phyloP scores from a whole-genome alignment of 2,797 vertebrate species.

The Ptychadena robeensis region DNA sequence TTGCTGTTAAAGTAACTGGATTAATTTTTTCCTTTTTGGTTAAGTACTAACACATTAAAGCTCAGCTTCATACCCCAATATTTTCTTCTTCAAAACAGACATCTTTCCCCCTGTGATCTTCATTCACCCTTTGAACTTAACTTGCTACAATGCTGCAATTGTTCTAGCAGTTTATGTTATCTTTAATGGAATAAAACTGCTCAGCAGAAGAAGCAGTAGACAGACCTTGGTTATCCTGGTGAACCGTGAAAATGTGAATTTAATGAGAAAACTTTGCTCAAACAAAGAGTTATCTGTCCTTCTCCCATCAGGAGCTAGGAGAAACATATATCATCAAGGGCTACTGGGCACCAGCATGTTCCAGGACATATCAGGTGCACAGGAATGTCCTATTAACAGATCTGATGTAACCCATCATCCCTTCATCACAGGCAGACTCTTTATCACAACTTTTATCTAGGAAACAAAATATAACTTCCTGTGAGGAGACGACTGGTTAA shows the following conservation, averaged over 20 bases:
- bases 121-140: conserved; percentile 62
- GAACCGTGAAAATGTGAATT: conserved; percentile 64
- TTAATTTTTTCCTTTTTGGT: not conserved
- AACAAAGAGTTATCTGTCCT: conserved; percentile 58
- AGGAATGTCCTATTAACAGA: conserved; percentile 47
- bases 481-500: conserved; percentile 19
- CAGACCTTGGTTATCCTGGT: conserved; percentile 50
- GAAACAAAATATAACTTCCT: conserved; percentile 33
- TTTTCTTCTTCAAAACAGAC: conserved; percentile 66
- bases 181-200: conserved; percentile 62
- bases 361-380: conserved; percentile 54
- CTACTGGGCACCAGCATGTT: conserved; percentile 33
- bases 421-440: conserved; percentile 16
- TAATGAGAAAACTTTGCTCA: conserved; percentile 56
- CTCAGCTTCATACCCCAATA: conserved; percentile 65
- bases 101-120: conserved; percentile 66
- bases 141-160: conserved; percentile 65
- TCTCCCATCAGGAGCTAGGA: conserved; percentile 57
- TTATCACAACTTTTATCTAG: conserved; percentile 48
- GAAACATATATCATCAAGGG: conserved; percentile 40
- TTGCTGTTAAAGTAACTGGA: not conserved
- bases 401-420: conserved; percentile 52
- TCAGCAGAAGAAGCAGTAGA: conserved; percentile 55
- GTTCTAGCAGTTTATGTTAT: conserved; percentile 57
- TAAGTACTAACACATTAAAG: conserved; percentile 46